Percentiles rank a stretch among this genome's conserved stretches.
phyloP scores from a whole-genome alignment of 2,113 vertebrate species.

The Calonectris borealis region DNA sequence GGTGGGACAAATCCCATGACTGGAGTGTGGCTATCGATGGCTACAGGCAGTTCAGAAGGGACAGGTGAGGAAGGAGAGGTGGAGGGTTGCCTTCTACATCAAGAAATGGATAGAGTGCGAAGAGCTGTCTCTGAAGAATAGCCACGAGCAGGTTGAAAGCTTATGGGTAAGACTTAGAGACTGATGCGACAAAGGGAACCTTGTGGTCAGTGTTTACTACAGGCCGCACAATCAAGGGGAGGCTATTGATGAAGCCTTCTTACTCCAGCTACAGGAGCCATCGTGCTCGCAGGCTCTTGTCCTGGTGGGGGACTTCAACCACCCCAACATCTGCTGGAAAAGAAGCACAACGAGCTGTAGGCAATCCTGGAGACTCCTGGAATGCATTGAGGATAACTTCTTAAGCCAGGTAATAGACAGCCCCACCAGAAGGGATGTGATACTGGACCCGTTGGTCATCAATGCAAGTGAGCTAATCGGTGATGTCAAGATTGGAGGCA shows the following conservation, averaged over 20 bases:
- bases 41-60: not conserved
- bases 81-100: not conserved
- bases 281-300: not conserved
- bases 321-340: not conserved
- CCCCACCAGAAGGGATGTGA: not conserved
- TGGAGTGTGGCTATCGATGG: not conserved
- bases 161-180: not conserved
- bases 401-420: not conserved
- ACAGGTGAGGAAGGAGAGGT: not conserved
- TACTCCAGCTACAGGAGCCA: not conserved
- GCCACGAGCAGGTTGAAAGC: not conserved
- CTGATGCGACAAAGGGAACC: not conserved
- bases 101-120: not conserved
- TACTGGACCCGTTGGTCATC: no score
- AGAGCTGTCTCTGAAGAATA: not conserved
- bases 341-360: not conserved
- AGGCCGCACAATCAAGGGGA: not conserved
- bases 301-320: not conserved
- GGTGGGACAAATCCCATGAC: not conserved
- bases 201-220: not conserved
- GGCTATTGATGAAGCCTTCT: not conserved
- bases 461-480: no score
- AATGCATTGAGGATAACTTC: not conserved
- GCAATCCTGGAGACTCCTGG: not conserved
- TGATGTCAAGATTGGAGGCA: no score